A percentile compares a stretch with the other conserved stretches of the same genome.
Conservation (phyloP, 2,113 vertebrate species). For the Puntigrus tetrazona region DNA sequence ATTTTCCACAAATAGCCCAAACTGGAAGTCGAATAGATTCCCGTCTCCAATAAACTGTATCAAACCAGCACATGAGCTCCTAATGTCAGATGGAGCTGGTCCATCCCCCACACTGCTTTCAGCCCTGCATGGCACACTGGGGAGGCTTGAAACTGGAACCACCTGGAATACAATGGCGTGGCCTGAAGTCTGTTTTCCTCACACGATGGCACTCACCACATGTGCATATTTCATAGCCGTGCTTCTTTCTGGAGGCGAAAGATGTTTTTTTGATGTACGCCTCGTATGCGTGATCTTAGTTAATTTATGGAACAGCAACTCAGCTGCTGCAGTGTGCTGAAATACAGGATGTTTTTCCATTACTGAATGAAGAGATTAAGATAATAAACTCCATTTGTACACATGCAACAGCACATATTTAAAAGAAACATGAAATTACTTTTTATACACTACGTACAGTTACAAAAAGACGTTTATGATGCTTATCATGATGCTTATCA, state of each 20-base stretch:
- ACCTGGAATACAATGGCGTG: slow-evolving; percentile 33
- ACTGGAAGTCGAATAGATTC: background rate
- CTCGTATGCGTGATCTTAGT: background rate
- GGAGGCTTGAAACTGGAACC: slow-evolving; percentile 32
- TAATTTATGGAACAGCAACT: background rate
- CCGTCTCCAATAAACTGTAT: background rate
- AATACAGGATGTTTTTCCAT: background rate
- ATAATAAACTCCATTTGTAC: background rate
- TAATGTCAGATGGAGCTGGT: slow-evolving; percentile 15
- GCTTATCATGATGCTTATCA: background rate
- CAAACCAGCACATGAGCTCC: slow-evolving; percentile 5
- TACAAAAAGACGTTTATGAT: background rate
- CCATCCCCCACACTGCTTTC: slow-evolving; percentile 19
- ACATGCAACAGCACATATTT: background rate
- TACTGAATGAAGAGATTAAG: background rate
- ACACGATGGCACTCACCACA: slow-evolving; percentile 27
- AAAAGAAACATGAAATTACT: background rate
- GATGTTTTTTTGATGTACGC: background rate
- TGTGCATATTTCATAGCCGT: slow-evolving; percentile 19
- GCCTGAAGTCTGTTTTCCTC: slow-evolving; percentile 27
- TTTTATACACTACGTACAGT: background rate
- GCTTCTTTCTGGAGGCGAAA: slow-evolving; percentile 28
- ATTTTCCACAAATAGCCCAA: background rate
- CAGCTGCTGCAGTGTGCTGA: background rate
- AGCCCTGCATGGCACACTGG: slow-evolving; percentile 10